These are phyloP conservation scores for Procavia capensis DNA, from an alignment of 2,113 vertebrate genomes.

Conservation along the genomic window DNA sequence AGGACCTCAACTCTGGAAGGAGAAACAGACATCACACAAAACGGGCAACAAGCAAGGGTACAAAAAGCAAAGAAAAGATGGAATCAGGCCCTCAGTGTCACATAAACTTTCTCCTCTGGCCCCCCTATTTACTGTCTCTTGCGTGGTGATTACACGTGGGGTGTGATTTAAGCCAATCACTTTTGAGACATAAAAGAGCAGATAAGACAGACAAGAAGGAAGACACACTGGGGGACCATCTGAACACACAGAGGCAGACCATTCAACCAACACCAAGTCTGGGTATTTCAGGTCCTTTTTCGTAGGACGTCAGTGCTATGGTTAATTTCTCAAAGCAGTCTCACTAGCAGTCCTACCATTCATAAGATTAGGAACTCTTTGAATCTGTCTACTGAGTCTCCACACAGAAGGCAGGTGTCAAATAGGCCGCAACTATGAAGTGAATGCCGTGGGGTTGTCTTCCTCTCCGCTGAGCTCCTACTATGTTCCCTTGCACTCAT, in stretches of 20 bases:
- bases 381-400: neutral
- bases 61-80: neutral
- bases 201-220: neutral
- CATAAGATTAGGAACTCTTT: neutral
- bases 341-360: neutral
- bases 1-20: neutral
- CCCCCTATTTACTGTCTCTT: neutral
- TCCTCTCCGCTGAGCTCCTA: neutral
- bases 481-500: neutral
- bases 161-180: too few relatives aligned
- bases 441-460: neutral
- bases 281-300: neutral
- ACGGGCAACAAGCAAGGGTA: neutral
- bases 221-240: neutral
- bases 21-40: neutral
- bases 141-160: too few relatives aligned
- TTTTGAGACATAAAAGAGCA: too few relatives aligned
- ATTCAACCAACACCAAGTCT: neutral
- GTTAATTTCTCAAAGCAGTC: neutral
- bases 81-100: neutral
- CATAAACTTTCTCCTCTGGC: neutral
- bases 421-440: neutral
- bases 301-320: neutral
- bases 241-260: neutral
- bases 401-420: constrained; percentile 29